phyloP scores from a whole-genome alignment of 2,113 vertebrate species.

The Colossoma macropomum region DNA sequence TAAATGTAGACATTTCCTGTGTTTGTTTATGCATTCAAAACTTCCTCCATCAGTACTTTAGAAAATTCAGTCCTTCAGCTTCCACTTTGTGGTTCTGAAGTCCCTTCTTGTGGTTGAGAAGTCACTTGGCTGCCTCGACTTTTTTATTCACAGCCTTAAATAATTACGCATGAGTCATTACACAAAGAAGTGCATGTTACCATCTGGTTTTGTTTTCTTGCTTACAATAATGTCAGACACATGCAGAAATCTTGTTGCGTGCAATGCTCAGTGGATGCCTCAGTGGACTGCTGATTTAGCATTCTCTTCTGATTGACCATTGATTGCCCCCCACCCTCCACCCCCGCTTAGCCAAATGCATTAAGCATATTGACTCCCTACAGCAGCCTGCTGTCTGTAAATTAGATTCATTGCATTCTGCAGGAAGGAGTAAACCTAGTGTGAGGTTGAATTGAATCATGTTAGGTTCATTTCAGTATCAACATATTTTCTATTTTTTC shows the following conservation, averaged over 20 bases:
- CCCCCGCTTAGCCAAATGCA: constrained; percentile 19
- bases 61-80: background rate
- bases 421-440: constrained; percentile 14
- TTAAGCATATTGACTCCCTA: constrained; percentile 47
- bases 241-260: background rate
- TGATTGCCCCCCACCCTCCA: constrained; percentile 1
- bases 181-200: constrained; percentile 16
- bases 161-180: constrained; percentile 26
- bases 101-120: background rate
- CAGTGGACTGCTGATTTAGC: constrained; percentile 12
- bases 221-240: background rate
- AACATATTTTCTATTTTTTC: background rate
- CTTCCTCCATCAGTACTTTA: background rate
- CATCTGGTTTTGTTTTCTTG: constrained; percentile 27
- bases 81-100: constrained; percentile 4
- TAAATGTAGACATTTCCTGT: background rate
- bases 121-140: background rate
- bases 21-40: background rate
- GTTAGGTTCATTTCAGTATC: background rate
- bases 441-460: background rate
- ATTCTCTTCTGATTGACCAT: constrained; percentile 23
- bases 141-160: background rate
- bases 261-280: background rate
- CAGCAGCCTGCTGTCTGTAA: constrained; percentile 1
- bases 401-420: constrained; percentile 20